These are phyloP conservation scores for Lordiphosa clarofinis DNA, from an alignment of 1,140 invertebrate genomes.

Conservation along the genomic window DNA sequence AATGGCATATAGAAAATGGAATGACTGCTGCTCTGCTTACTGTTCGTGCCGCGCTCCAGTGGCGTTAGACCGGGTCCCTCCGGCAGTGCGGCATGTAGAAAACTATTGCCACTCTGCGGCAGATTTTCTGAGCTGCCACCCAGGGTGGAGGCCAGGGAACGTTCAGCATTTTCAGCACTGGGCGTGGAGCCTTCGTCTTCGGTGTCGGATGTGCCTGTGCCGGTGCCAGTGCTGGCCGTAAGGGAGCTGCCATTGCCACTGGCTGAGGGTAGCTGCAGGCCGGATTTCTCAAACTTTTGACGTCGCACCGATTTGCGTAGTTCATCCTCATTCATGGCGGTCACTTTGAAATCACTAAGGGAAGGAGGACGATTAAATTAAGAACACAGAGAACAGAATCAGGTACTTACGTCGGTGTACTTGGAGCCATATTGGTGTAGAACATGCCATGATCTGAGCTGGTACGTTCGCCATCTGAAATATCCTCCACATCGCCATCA, in stretches of 20 bases:
- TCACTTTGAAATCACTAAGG: conserved; percentile 90
- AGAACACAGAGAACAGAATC: too few relatives aligned
- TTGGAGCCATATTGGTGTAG: conserved; percentile 72
- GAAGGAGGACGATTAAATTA: not conserved
- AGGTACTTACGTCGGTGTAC: conserved; percentile 72
- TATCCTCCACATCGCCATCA: conserved; percentile 92
- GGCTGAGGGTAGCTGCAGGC: conserved; percentile 78
- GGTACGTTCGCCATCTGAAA: conserved; percentile 90
- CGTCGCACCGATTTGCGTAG: conserved; percentile 88
- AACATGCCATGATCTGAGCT: conserved; percentile 84
- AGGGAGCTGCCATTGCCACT: conserved; percentile 78
- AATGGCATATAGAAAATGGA: conserved; percentile 1
- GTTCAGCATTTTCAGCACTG: conserved; percentile 86
- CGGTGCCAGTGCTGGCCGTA: conserved; percentile 83
- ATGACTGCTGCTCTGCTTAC: conserved; percentile 35
- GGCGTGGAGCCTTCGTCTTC: conserved; percentile 89
- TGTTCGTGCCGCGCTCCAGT: conserved; percentile 79
- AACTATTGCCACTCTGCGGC: conserved; percentile 63
- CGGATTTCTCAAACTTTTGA: conserved; percentile 83
- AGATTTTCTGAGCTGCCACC: conserved; percentile 78
- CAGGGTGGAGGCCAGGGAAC: conserved; percentile 79
- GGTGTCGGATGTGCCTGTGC: conserved; percentile 88
- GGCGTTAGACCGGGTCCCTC: conserved; percentile 67
- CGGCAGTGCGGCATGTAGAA: conserved; percentile 73
- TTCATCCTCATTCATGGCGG: conserved; percentile 92